These are phyloP conservation scores for Manis pentadactyla DNA, from an alignment of 2,797 vertebrate genomes.

Conservation along the genomic window DNA sequence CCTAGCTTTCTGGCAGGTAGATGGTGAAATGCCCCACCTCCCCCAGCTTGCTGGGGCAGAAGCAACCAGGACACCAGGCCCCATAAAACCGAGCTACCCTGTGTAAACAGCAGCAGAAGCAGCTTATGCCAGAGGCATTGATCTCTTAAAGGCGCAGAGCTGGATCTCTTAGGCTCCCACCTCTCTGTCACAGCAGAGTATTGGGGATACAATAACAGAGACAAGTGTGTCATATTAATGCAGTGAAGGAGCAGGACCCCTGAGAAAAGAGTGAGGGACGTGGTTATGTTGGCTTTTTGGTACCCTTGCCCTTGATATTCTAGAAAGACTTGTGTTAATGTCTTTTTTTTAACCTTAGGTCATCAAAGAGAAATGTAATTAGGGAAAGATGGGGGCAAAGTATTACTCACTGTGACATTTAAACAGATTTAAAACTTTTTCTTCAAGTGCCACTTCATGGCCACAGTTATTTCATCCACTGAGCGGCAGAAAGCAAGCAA, in stretches of 20 bases:
- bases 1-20: background rate
- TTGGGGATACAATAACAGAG: conserved; percentile 18
- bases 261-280: conserved; percentile 26
- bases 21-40: background rate
- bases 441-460: conserved; percentile 63
- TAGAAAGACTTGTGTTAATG: conserved; percentile 52
- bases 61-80: background rate
- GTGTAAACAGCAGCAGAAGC: conserved; percentile 53
- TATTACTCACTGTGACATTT: conserved; percentile 74
- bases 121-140: background rate
- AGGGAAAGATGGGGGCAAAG: conserved; percentile 63
- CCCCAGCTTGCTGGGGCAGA: conserved; percentile 18
- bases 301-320: conserved; percentile 53
- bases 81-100: background rate
- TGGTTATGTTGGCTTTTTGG: conserved; percentile 3
- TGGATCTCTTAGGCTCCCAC: conserved; percentile 53
- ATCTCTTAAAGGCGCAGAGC: conserved; percentile 67
- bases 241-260: conserved; percentile 46
- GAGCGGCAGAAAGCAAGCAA: conserved; percentile 9
- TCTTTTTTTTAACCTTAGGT: conserved; percentile 53
- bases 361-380: conserved; percentile 76
- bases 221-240: conserved; percentile 40
- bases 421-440: conserved; percentile 74
- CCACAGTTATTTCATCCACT: conserved; percentile 41
- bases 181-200: conserved; percentile 41